A percentile compares a stretch with the other conserved stretches of the same genome.
Evolutionary conservation across 2,888 invertebrate species (phyloP).

Genomic region (Caenorhabditis macrosperma): DNA sequence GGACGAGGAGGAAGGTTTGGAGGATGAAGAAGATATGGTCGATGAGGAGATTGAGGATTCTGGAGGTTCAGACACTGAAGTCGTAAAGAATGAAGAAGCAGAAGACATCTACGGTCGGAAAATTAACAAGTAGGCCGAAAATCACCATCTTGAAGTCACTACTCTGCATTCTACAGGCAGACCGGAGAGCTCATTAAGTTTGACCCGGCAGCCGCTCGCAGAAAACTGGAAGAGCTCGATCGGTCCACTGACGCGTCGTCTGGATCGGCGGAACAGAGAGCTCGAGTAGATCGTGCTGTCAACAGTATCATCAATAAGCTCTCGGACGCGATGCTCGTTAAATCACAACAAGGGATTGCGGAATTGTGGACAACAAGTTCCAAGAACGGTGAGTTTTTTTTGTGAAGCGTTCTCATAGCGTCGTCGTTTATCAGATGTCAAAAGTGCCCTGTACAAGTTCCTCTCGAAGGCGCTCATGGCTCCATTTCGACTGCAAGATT

Average conservation of each 20-base stretch:
- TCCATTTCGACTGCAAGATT: slow-evolving; percentile 67
- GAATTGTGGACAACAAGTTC: slow-evolving; percentile 65
- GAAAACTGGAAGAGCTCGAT: slow-evolving; percentile 68
- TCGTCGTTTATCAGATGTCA: slow-evolving; percentile 67
- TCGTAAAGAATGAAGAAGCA: slow-evolving; percentile 13
- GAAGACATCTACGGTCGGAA: slow-evolving; percentile 71
- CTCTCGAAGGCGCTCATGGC: slow-evolving; percentile 58
- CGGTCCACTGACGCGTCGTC: slow-evolving; percentile 16
- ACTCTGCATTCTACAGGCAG: slow-evolving; percentile 19
- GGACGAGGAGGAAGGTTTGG: slow-evolving; percentile 21
- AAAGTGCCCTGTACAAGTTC: slow-evolving; percentile 58
- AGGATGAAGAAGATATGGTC: slow-evolving; percentile 51
- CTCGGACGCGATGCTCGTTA: slow-evolving; percentile 68
- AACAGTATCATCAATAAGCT: slow-evolving; percentile 67
- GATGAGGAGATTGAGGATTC: slow-evolving; percentile 45
- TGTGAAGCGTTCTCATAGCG: too few relatives aligned
- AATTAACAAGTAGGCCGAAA: slow-evolving; percentile 50
- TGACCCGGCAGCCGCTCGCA: slow-evolving; percentile 64
- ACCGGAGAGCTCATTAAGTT: slow-evolving; percentile 68
- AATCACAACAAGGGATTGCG: slow-evolving; percentile 61
- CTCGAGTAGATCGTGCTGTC: slow-evolving; percentile 55
- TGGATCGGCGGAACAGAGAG: slow-evolving; percentile 38
- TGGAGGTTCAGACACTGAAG: slow-evolving; percentile 49
- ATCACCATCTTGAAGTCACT: too few relatives aligned
- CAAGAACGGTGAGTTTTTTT: slow-evolving; percentile 63